These are phyloP conservation scores for Odontamblyopus lacepedii DNA, from an alignment of 2,797 vertebrate species.

Conservation along the genomic window DNA sequence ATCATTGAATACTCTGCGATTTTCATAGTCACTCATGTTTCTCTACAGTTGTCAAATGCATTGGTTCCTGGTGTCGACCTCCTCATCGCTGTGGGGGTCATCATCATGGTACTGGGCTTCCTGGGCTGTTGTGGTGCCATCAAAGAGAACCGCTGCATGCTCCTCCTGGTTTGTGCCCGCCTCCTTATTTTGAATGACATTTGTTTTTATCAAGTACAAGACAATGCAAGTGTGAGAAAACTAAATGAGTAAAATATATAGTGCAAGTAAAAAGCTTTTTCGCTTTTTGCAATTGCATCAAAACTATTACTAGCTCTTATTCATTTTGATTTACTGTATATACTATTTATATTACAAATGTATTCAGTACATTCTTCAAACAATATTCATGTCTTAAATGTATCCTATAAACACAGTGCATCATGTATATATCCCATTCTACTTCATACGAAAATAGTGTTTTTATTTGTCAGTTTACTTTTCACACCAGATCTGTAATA, in stretches of 20 bases:
- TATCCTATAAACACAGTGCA: too few species aligned
- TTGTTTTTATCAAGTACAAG: not conserved
- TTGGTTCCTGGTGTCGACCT: conserved; percentile 62
- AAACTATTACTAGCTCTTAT: not conserved
- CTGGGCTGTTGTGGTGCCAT: conserved; percentile 88
- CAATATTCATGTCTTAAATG: too few species aligned
- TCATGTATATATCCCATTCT: too few species aligned
- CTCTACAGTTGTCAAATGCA: conserved; percentile 42
- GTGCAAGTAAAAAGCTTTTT: too few species aligned
- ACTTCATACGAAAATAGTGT: too few species aligned
- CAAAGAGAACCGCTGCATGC: conserved; percentile 85
- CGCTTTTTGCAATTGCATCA: too few species aligned
- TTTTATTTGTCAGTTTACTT: too few species aligned
- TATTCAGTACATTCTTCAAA: too few species aligned
- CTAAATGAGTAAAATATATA: too few species aligned
- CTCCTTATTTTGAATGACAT: not conserved
- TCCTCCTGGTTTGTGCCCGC: conserved; percentile 79
- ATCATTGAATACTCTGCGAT: not conserved
- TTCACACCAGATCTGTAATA: not conserved
- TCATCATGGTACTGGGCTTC: conserved; percentile 89
- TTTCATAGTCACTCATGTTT: not conserved
- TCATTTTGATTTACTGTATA: not conserved
- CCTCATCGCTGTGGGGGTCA: conserved; percentile 81
- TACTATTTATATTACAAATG: too few species aligned
- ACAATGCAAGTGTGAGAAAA: not conserved